Percentiles rank a stretch among this genome's conserved stretches.
Evolutionary conservation across 1,140 invertebrate species (phyloP).

Genomic region (Venturia canescens): DNA sequence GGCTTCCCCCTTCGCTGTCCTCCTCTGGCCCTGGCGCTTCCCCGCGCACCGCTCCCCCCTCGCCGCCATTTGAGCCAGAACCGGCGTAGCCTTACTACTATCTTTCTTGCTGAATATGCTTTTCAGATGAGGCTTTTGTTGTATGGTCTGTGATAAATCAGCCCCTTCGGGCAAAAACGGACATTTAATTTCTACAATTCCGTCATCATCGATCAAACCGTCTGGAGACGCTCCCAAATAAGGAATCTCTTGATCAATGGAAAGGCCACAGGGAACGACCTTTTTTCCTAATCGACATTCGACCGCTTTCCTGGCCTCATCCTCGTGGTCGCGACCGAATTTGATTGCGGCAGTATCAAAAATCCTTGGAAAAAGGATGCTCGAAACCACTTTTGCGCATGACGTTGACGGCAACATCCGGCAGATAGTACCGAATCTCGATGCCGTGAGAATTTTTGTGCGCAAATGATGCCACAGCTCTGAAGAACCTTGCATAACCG

Average conservation of each 20-base stretch:
- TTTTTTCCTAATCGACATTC: slow-evolving; percentile 50
- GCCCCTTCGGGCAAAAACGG: slow-evolving; percentile 56
- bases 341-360: slow-evolving; percentile 53
- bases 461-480: slow-evolving; percentile 63
- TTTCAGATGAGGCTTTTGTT: slow-evolving; percentile 28
- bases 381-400: slow-evolving; percentile 54
- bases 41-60: too few relatives aligned
- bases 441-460: slow-evolving; percentile 64
- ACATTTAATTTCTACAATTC: slow-evolving; percentile 69
- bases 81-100: too few relatives aligned
- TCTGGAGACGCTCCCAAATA: slow-evolving; percentile 70
- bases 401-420: slow-evolving; percentile 54
- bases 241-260: slow-evolving; percentile 64
- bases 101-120: slow-evolving; percentile 49
- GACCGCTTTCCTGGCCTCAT: slow-evolving; percentile 60
- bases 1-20: too few relatives aligned
- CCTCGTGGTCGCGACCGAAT: slow-evolving; percentile 65
- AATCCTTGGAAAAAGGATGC: slow-evolving; percentile 56
- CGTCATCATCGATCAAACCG: slow-evolving; percentile 67
- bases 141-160: slow-evolving; percentile 50
- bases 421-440: slow-evolving; percentile 66
- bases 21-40: too few relatives aligned
- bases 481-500: slow-evolving; percentile 58
- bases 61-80: too few relatives aligned
- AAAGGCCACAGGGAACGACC: slow-evolving; percentile 68